A percentile compares a stretch with the other conserved stretches of the same genome.
Evolutionary conservation across 1,140 invertebrate genomes (phyloP).

Genomic region (Drosophila orena): DNA sequence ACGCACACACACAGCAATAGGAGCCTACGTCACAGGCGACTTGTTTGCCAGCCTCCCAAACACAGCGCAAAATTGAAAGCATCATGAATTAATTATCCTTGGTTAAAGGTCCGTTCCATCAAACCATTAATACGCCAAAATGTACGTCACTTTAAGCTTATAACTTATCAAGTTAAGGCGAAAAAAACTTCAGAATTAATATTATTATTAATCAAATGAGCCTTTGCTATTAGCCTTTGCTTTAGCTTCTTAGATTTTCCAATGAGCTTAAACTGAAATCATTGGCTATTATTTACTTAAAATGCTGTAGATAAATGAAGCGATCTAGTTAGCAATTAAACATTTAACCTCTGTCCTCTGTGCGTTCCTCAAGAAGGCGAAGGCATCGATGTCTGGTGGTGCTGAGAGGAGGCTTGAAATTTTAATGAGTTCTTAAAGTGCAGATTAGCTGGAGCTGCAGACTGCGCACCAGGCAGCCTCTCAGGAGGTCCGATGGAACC

Average conservation of each 20-base stretch:
- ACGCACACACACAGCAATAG: conserved; percentile 10
- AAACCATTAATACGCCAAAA: conserved; percentile 8
- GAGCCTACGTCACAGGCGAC: conserved; percentile 47
- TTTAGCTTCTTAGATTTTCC: too few species aligned
- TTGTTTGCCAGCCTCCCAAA: conserved; percentile 46
- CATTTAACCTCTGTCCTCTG: conserved; percentile 28
- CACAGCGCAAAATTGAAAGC: conserved; percentile 24
- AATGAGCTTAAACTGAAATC: not conserved
- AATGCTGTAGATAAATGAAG: not conserved
- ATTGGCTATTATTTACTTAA: not conserved
- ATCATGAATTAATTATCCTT: conserved; percentile 20
- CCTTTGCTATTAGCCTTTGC: too few species aligned
- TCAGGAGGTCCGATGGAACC: not conserved
- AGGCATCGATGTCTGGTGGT: conserved; percentile 25
- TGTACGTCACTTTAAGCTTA: not conserved
- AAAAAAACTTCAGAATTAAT: not conserved
- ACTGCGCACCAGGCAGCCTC: conserved; percentile 16
- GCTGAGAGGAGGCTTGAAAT: conserved; percentile 54
- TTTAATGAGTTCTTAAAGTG: conserved; percentile 71
- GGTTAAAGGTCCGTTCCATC: conserved; percentile 1
- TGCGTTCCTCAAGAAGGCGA: not conserved
- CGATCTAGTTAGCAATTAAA: conserved; percentile 32
- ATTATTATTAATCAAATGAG: not conserved
- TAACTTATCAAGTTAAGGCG: not conserved
- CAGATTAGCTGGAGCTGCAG: conserved; percentile 54